Conservation (phyloP, 2,888 invertebrate genomes). For the Agrypnus murinus region DNA sequence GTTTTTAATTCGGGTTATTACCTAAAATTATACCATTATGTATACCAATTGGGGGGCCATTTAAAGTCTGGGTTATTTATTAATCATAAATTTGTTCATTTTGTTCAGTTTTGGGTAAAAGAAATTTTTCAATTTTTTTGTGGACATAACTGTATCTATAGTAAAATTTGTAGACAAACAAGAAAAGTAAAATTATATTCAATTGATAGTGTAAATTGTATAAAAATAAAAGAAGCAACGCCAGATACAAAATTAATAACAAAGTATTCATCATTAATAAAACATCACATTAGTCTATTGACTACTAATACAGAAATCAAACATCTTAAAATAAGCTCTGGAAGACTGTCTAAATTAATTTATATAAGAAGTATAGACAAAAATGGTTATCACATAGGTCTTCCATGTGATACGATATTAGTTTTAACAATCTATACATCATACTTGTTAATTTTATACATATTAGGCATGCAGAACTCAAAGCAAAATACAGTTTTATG, state of each 20-base stretch:
- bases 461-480: slow-evolving; percentile 26
- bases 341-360: slow-evolving; percentile 27
- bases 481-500: slow-evolving; percentile 30
- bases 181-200: slow-evolving; percentile 13
- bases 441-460: slow-evolving; percentile 24
- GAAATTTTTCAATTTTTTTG: not conserved
- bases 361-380: slow-evolving; percentile 21
- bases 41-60: slow-evolving; percentile 1
- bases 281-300: not conserved
- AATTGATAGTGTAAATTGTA: slow-evolving; percentile 5
- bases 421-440: slow-evolving; percentile 34
- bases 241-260: not conserved
- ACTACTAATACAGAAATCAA: not conserved
- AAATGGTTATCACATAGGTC: slow-evolving; percentile 28
- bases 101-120: slow-evolving; percentile 2
- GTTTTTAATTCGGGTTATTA: not conserved
- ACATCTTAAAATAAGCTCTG: slow-evolving; percentile 17
- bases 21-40: not conserved
- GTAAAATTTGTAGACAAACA: not conserved
- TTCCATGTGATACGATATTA: slow-evolving; percentile 41
- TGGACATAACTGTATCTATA: not conserved
- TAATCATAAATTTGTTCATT: slow-evolving; percentile 25
- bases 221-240: not conserved
- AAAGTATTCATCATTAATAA: slow-evolving; percentile 9
- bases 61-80: slow-evolving; percentile 14